Evolutionary conservation across 2,113 vertebrate species (phyloP).

Genomic region (Corydoras maculifer): DNA sequence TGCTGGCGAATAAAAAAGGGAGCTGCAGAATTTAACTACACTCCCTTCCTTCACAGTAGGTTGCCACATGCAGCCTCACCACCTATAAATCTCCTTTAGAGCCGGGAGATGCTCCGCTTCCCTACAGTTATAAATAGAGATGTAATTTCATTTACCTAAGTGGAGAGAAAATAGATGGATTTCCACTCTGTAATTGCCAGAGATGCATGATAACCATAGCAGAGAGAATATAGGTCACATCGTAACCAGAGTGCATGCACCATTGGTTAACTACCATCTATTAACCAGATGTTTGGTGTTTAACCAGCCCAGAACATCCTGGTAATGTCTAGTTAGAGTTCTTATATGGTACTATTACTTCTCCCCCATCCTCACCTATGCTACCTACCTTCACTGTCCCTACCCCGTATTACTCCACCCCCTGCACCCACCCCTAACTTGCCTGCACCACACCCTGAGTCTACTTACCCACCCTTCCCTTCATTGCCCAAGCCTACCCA

Average conservation of each 20-base stretch:
- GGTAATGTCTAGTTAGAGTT: too few relatives aligned
- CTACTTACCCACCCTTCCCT: too few relatives aligned
- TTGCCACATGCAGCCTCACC: slow-evolving; percentile 24
- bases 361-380: too few relatives aligned
- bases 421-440: too few relatives aligned
- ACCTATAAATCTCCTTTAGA: slow-evolving; percentile 46
- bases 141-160: slow-evolving; percentile 53
- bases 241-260: slow-evolving; percentile 36
- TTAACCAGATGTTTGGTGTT: slow-evolving; percentile 23
- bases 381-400: too few relatives aligned
- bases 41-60: neutral
- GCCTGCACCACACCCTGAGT: too few relatives aligned
- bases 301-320: too few relatives aligned
- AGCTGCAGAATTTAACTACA: neutral
- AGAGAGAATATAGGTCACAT: slow-evolving; percentile 46
- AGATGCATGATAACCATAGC: slow-evolving; percentile 51
- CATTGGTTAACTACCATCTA: slow-evolving; percentile 45
- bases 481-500: too few relatives aligned
- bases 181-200: slow-evolving; percentile 49
- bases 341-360: too few relatives aligned
- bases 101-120: slow-evolving; percentile 27
- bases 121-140: slow-evolving; percentile 47
- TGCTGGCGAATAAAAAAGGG: too few relatives aligned
- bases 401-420: too few relatives aligned
- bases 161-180: slow-evolving; percentile 48